phyloP scores from a whole-genome alignment of 2,797 vertebrate genomes.

The Pelodytes ibericus region DNA sequence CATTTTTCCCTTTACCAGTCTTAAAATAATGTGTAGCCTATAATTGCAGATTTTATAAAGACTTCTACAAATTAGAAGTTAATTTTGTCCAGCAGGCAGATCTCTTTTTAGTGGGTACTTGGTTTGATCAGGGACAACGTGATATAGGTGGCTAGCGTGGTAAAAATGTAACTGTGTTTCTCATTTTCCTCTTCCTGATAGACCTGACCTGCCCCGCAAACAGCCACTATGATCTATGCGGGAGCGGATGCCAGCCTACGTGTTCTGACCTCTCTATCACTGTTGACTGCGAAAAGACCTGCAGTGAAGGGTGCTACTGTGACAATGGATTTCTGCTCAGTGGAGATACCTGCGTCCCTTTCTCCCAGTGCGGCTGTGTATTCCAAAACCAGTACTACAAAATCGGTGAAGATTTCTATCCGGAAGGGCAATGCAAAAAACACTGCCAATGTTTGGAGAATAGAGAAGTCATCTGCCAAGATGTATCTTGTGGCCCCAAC shows the following conservation, averaged over 20 bases:
- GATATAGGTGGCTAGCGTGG: too few relatives aligned
- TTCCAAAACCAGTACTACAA: slow-evolving; percentile 45
- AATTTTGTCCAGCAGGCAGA: too few relatives aligned
- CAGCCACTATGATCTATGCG: slow-evolving; percentile 58
- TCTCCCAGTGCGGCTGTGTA: slow-evolving; percentile 54
- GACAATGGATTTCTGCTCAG: slow-evolving; percentile 51
- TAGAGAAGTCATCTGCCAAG: slow-evolving; percentile 57
- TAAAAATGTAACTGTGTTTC: not conserved
- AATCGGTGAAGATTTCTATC: slow-evolving; percentile 41
- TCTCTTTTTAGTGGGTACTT: too few relatives aligned
- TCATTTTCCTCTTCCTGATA: slow-evolving; percentile 14
- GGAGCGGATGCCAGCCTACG: slow-evolving; percentile 42
- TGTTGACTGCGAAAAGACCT: slow-evolving; percentile 18
- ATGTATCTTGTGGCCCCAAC: slow-evolving; percentile 9
- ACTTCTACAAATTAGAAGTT: too few relatives aligned
- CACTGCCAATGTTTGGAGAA: slow-evolving; percentile 7
- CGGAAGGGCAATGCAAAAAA: slow-evolving; percentile 20
- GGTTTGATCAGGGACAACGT: too few relatives aligned
- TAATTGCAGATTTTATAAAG: too few relatives aligned
- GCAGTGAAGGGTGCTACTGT: slow-evolving; percentile 55
- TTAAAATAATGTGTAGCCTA: too few relatives aligned
- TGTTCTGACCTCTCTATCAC: slow-evolving; percentile 35
- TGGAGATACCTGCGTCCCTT: slow-evolving; percentile 34
- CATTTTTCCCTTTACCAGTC: too few relatives aligned
- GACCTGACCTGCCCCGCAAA: slow-evolving; percentile 40